Evolutionary conservation across 2,888 invertebrate species (phyloP), one percentile per base, ranked within the genome.

Genomic region (Plebejus anna): DNA sequence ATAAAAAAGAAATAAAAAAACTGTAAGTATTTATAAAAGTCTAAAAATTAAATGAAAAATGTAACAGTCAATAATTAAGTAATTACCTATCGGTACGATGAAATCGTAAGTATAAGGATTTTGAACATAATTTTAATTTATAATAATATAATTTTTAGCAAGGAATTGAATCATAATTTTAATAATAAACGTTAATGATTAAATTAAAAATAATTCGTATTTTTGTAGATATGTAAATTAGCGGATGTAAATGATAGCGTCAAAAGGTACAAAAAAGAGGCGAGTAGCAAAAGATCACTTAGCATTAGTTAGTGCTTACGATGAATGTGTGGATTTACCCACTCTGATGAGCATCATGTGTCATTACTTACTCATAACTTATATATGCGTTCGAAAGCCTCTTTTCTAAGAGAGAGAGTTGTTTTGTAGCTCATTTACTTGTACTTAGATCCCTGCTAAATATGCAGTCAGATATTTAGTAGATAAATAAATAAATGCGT

Each of bases 371-470:
- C 22, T 59, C 13, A 55, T 66, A 47, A 22, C n/a, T 70, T 22
- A 47, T 42, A 28, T 28, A 36, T 13, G 72, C 28, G 28, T 47
- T 47, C 28, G 22, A 72, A 72, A 47, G 72, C 42, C 72, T 11
- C 42, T 72, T 72, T 71, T 72, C 72, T 47, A 72, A 72, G 47
- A 47, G 72, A 47, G 72, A 72, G 72, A 72, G 72, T 72, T 28
- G 22, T 22, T 47, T 47, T 47, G 22, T 47, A n/a, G 4, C 9
- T 22, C 4, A 72, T 72, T 72, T 13, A 47, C 47, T 47, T 72
- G 2, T 61, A 9, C 9, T 28, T 28, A 28, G 57, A 61, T 22
- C 59, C 9, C 16, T 11, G 13, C 11, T 28, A 28, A 9, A 28
- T 61, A 61, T n/a, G n/a, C 59, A 59, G n/a, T 55, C 55, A 55